Percentiles rank a stretch among this genome's conserved stretches.
phyloP scores from a whole-genome alignment of 2,113 vertebrate genomes.

The Bufo bufo region DNA sequence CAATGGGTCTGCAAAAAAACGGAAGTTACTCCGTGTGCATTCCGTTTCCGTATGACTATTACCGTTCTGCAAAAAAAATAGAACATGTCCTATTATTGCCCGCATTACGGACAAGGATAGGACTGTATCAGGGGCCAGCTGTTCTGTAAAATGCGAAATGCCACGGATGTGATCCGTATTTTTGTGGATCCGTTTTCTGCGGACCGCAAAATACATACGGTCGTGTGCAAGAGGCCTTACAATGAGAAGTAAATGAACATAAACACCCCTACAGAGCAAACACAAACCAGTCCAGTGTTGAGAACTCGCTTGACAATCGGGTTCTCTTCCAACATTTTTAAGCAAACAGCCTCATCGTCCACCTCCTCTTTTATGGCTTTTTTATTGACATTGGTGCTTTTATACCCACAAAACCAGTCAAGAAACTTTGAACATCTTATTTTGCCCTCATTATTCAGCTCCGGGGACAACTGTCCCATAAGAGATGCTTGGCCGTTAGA shows the following conservation, averaged over 20 bases:
- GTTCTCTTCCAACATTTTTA: constrained; percentile 90
- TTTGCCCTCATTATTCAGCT: constrained; percentile 67
- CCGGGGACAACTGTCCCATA: constrained; percentile 69
- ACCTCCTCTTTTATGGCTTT: constrained; percentile 69
- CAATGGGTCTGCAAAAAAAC: no score
- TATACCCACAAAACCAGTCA: constrained; percentile 87
- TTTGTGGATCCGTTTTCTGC: no score
- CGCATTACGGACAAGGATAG: no score
- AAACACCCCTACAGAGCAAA: constrained; percentile 90
- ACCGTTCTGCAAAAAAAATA: no score
- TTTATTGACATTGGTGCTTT: constrained; percentile 74
- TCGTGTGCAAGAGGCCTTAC: constrained; percentile 63
- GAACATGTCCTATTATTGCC: no score
- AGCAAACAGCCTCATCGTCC: constrained; percentile 79
- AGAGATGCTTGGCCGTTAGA: constrained; percentile 77
- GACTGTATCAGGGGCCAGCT: no score
- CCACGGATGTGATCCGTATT: no score
- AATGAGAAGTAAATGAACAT: constrained; percentile 98
- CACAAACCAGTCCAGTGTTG: constrained; percentile 82
- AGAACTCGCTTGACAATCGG: constrained; percentile 85
- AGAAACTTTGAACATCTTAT: constrained; percentile 75
- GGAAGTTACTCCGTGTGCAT: no score
- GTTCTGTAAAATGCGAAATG: no score
- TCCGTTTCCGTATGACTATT: no score
- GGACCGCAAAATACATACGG: no score